A percentile compares a stretch with the other conserved stretches of the same genome.
Evolutionary conservation across 2,797 vertebrate species (phyloP).

Genomic region (Amphiprion clarkii): DNA sequence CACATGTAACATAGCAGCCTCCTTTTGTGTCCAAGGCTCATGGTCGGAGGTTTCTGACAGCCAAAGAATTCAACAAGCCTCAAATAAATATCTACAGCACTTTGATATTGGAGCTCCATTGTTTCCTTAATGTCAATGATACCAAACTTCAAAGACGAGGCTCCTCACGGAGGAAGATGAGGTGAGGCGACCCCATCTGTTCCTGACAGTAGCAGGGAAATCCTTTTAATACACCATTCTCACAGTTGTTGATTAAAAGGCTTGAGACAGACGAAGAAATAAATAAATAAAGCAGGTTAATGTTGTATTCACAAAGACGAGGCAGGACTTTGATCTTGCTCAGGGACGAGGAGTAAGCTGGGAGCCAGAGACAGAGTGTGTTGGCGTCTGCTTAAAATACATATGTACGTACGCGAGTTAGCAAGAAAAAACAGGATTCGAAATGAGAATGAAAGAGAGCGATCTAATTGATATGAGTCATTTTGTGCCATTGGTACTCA

Average conservation of each 20-base stretch:
- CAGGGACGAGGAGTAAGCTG: constrained; percentile 48
- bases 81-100: constrained; percentile 39
- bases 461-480: constrained; percentile 47
- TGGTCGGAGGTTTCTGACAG: constrained; percentile 20
- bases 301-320: constrained; percentile 69
- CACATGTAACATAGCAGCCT: background rate
- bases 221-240: constrained; percentile 56
- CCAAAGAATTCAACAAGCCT: constrained; percentile 32
- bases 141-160: constrained; percentile 65
- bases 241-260: constrained; percentile 68
- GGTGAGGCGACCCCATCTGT: constrained; percentile 39
- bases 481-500: constrained; percentile 40
- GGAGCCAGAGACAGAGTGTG: constrained; percentile 35
- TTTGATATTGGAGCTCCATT: constrained; percentile 50
- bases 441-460: constrained; percentile 31
- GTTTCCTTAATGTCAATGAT: constrained; percentile 59
- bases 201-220: constrained; percentile 38
- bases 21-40: background rate
- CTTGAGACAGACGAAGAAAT: constrained; percentile 56
- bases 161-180: constrained; percentile 53
- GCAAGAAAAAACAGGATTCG: constrained; percentile 6
- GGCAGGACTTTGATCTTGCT: constrained; percentile 76
- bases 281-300: constrained; percentile 69
- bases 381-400: background rate
- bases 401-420: constrained; percentile 21